These are phyloP conservation scores for Drosophila insularis DNA, from an alignment of 1,140 invertebrate genomes.

Conservation along the genomic window DNA sequence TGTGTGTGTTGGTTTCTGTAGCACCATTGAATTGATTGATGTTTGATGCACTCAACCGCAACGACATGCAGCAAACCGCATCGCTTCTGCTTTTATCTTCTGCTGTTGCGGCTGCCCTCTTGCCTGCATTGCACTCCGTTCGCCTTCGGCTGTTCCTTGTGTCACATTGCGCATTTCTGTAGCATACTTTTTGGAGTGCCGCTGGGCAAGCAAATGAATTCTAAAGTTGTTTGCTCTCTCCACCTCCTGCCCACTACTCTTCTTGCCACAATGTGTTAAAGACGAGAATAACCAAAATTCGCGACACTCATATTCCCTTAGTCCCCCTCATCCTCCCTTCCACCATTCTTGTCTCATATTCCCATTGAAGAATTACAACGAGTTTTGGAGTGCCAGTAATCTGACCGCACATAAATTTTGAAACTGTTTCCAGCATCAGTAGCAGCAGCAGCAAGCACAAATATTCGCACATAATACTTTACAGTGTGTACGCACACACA, in stretches of 20 bases:
- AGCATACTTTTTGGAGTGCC: conserved; percentile 72
- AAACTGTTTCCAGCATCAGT: conserved; percentile 26
- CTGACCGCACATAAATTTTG: conserved; percentile 75
- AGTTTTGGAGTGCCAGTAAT: conserved; percentile 60
- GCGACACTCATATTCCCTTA: background rate
- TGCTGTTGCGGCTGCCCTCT: conserved; percentile 27
- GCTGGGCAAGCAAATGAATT: conserved; percentile 42
- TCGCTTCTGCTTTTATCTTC: conserved; percentile 46
- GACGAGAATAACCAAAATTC: conserved; percentile 32
- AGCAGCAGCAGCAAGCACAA: conserved; percentile 8
- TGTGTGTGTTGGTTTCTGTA: conserved; percentile 46
- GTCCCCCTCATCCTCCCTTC: background rate
- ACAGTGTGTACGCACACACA: conserved; percentile 7
- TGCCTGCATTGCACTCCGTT: background rate
- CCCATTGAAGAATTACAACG: conserved; percentile 54
- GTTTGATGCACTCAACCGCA: conserved; percentile 78
- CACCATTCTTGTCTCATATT: conserved; percentile 15
- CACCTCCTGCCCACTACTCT: background rate
- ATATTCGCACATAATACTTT: conserved; percentile 61
- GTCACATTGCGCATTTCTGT: conserved; percentile 66
- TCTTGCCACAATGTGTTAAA: conserved; percentile 19
- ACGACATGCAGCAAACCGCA: conserved; percentile 77
- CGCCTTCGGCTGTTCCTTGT: conserved; percentile 14
- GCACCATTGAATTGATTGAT: conserved; percentile 79
- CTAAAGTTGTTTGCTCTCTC: conserved; percentile 29